Evolutionary conservation across 2,888 invertebrate genomes (phyloP).

Genomic region (Cryptus viduatorius): DNA sequence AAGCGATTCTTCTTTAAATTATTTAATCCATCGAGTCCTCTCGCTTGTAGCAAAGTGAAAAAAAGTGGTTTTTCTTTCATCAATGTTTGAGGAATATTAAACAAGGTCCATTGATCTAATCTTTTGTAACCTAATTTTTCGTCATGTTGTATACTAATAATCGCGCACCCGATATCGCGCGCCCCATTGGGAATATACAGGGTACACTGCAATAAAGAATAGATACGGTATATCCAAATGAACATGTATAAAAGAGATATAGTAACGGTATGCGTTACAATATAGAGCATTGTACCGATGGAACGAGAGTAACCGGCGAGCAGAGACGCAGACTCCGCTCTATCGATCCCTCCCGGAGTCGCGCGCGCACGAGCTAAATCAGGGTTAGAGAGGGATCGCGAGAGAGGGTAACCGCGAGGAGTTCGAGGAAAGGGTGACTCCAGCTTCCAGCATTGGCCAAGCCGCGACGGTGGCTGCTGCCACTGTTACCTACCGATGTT

Average conservation of each 20-base stretch:
- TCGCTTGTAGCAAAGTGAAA: no score
- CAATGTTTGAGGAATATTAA: background rate
- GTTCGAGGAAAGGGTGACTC: constrained; percentile 39
- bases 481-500: constrained; percentile 36
- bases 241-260: background rate
- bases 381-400: constrained; percentile 58
- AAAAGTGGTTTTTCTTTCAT: background rate
- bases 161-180: constrained; percentile 70
- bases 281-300: constrained; percentile 13
- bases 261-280: background rate
- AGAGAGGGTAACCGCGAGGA: constrained; percentile 53
- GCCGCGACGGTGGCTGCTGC: constrained; percentile 42
- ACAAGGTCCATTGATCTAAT: background rate
- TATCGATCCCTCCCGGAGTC: constrained; percentile 79
- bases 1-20: no score
- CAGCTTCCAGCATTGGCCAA: constrained; percentile 40
- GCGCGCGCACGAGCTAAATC: constrained; percentile 61
- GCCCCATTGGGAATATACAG: constrained; percentile 70
- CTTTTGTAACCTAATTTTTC: background rate
- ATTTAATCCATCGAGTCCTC: no score
- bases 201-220: constrained; percentile 77
- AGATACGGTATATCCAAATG: constrained; percentile 19
- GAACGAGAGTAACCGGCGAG: constrained; percentile 46
- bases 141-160: constrained; percentile 16
- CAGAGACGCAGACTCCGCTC: constrained; percentile 84